These are phyloP conservation scores for Latrodectus elegans DNA, from an alignment of 2,888 invertebrate species.

Conservation along the genomic window DNA sequence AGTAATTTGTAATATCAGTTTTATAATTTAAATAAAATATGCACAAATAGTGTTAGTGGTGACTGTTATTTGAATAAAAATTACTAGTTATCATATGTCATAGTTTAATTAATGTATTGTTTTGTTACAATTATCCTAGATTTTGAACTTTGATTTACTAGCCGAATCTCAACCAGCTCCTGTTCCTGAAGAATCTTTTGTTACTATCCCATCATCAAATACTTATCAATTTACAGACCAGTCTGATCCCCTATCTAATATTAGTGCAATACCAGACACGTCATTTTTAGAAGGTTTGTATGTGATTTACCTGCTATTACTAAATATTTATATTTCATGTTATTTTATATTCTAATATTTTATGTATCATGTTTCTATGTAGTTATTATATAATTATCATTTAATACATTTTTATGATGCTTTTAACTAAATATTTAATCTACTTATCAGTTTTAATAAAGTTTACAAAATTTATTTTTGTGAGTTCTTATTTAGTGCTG, in stretches of 20 bases:
- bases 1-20: no score
- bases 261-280: constrained; percentile 30
- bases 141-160: constrained; percentile 40
- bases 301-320: not conserved
- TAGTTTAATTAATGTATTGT: not conserved
- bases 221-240: not conserved
- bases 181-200: constrained; percentile 41
- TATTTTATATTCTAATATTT: no score
- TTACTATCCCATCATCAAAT: constrained; percentile 30
- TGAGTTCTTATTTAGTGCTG: no score
- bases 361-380: no score
- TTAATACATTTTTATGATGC: no score
- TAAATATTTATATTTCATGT: no score
- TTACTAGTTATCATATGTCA: not conserved
- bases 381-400: no score
- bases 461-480: no score
- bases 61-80: not conserved
- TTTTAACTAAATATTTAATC: no score
- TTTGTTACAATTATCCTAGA: constrained; percentile 4
- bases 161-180: constrained; percentile 22
- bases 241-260: constrained; percentile 29
- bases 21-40: no score
- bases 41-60: not conserved
- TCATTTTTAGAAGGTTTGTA: constrained; percentile 59
- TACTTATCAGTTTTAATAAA: no score